Percentiles rank a stretch among this genome's conserved stretches.
Evolutionary conservation across 2,888 invertebrate species (phyloP).

Genomic region (Mesorhabditis sp.): DNA sequence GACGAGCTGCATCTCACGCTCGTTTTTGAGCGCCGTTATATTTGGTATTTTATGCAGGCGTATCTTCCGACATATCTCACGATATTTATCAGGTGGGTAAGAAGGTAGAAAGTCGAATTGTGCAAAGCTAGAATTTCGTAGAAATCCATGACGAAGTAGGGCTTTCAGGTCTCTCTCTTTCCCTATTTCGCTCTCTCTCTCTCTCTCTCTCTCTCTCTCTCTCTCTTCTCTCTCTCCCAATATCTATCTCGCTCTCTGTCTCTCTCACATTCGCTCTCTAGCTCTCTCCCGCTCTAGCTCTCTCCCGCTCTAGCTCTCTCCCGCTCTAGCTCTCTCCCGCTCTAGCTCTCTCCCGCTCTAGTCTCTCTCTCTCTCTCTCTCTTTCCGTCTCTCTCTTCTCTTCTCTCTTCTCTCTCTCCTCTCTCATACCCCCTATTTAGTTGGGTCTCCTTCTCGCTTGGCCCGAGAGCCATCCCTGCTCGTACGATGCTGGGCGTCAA

Average conservation of each 20-base stretch:
- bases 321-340: no score
- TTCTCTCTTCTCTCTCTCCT: no score
- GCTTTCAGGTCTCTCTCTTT: neutral
- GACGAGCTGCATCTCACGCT: conserved; percentile 43
- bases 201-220: no score
- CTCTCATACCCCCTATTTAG: conserved; percentile 12
- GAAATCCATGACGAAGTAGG: neutral
- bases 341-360: no score
- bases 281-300: no score
- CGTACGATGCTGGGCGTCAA: conserved; percentile 49
- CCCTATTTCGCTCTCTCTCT: no score
- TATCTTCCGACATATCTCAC: conserved; percentile 50
- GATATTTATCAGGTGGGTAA: conserved; percentile 40
- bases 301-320: no score
- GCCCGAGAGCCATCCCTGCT: conserved; percentile 40
- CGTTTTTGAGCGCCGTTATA: conserved; percentile 40
- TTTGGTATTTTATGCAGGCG: conserved; percentile 53
- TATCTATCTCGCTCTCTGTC: no score
- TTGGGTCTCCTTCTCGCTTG: conserved; percentile 45
- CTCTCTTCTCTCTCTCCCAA: no score
- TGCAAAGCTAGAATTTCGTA: neutral
- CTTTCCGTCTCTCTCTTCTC: no score
- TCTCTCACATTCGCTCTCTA: no score
- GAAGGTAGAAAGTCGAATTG: neutral
- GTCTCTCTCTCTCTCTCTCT: no score